Evolutionary conservation across 2,113 vertebrate genomes (phyloP).

Genomic region (Hucho hucho): DNA sequence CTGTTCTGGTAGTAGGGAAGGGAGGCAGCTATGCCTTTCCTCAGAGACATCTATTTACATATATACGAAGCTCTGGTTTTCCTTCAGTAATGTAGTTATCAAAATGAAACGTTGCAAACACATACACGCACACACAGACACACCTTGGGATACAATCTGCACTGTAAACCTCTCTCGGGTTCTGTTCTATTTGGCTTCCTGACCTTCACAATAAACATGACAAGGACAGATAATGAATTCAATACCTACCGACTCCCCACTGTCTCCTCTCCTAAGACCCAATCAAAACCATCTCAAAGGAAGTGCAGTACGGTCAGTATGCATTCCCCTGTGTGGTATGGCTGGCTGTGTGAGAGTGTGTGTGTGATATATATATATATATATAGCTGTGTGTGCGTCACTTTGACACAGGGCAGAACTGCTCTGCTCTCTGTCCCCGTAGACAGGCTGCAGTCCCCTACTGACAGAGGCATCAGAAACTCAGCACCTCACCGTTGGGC

Average conservation of each 20-base stretch:
- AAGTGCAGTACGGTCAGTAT: background rate
- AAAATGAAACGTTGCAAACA: background rate
- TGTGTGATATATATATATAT: no score
- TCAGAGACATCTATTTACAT: no score
- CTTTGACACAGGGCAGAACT: no score
- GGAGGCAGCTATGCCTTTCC: no score
- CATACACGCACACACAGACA: background rate
- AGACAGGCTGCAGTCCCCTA: no score
- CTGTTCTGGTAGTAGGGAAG: no score
- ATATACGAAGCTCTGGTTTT: no score
- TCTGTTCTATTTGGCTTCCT: background rate
- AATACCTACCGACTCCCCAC: background rate
- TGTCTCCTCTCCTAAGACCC: background rate
- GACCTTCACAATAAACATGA: background rate
- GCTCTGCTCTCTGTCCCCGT: no score
- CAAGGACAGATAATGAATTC: background rate
- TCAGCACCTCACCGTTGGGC: no score
- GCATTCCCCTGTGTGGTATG: background rate
- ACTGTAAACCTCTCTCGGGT: background rate
- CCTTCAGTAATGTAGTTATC: background rate
- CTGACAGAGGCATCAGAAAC: no score
- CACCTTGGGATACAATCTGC: background rate
- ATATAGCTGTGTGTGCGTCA: no score
- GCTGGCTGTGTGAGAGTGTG: background rate
- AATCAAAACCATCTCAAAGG: background rate